A percentile compares a stretch with the other conserved stretches of the same genome.
These are phyloP conservation scores for Kuschelorhynchus macadamiae DNA, from an alignment of 2,888 invertebrate genomes.

Conservation along the genomic window DNA sequence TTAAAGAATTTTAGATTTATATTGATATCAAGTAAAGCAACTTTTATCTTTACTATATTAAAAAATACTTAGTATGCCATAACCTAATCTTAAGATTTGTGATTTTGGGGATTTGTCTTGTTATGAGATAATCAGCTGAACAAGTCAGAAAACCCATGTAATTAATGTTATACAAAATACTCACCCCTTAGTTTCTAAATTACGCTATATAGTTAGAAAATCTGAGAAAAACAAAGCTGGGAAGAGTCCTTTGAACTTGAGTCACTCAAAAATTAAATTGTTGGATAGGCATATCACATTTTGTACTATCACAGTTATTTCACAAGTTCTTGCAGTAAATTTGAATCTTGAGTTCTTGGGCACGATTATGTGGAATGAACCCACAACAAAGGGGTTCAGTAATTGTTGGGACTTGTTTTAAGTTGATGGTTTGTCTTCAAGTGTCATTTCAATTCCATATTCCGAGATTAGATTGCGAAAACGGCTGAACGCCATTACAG, in stretches of 20 bases:
- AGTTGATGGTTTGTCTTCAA: slow-evolving; percentile 51
- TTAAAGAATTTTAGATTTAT: too few relatives aligned
- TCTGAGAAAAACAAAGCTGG: slow-evolving; percentile 33
- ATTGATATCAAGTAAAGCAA: too few relatives aligned
- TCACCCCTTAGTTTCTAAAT: slow-evolving; percentile 25
- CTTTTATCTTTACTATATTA: too few relatives aligned
- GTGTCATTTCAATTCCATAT: slow-evolving; percentile 59
- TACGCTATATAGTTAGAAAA: slow-evolving; percentile 25
- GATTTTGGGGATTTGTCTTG: too few relatives aligned
- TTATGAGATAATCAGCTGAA: too few relatives aligned
- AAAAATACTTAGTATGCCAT: too few relatives aligned
- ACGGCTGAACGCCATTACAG: slow-evolving; percentile 59
- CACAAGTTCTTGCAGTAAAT: slow-evolving; percentile 36
- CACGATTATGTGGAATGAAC: slow-evolving; percentile 34
- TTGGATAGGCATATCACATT: slow-evolving; percentile 58
- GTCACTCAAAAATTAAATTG: slow-evolving; percentile 47
- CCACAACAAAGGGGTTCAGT: slow-evolving; percentile 29
- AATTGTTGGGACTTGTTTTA: slow-evolving; percentile 38
- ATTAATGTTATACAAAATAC: too few relatives aligned
- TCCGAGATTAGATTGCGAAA: slow-evolving; percentile 59
- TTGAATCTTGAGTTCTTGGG: slow-evolving; percentile 8
- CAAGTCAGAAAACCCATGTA: too few relatives aligned
- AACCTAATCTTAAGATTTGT: too few relatives aligned
- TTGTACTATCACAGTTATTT: slow-evolving; percentile 61
- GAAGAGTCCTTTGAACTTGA: slow-evolving; percentile 39